Evolutionary conservation across 2,888 invertebrate species (phyloP).

Genomic region (Xylota segnis): DNA sequence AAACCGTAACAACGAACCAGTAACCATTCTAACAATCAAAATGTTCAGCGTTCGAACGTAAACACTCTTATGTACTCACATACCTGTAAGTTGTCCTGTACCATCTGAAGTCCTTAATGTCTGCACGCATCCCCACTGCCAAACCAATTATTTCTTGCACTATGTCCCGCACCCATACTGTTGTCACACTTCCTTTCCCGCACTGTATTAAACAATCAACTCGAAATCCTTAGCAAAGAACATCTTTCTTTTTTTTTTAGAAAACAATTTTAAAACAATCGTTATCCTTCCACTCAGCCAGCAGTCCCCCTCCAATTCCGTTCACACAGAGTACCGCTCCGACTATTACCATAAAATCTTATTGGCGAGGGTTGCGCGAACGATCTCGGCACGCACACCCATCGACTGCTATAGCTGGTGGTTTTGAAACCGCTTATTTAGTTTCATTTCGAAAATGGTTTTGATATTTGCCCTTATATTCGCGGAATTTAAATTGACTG

Average conservation of each 20-base stretch:
- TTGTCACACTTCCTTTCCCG: not conserved
- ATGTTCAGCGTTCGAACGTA: too few relatives aligned
- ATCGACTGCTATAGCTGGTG: conserved; percentile 2
- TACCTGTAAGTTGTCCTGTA: too few relatives aligned
- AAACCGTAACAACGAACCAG: too few relatives aligned
- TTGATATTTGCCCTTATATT: conserved; percentile 45
- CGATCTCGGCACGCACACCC: conserved; percentile 10
- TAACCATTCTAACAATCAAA: too few relatives aligned
- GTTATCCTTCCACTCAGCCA: conserved; percentile 42
- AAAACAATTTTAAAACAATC: conserved; percentile 64
- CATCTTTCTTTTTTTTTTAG: conserved; percentile 31
- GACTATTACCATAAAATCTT: conserved; percentile 69
- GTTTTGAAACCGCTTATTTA: conserved; percentile 60
- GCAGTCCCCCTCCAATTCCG: conserved; percentile 1
- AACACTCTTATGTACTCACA: too few relatives aligned
- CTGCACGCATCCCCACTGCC: not conserved
- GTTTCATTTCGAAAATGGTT: conserved; percentile 65
- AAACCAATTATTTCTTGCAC: conserved; percentile 1
- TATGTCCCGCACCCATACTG: not conserved
- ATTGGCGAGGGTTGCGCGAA: conserved; percentile 32
- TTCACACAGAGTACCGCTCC: conserved; percentile 22
- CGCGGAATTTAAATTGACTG: conserved; percentile 42
- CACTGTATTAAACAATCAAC: conserved; percentile 56
- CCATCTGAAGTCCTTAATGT: too few relatives aligned
- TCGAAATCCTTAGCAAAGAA: conserved; percentile 38